Base-by-base conservation (phyloP, 2,888 invertebrate genomes). In the Ferdinandea cuprea region DNA sequence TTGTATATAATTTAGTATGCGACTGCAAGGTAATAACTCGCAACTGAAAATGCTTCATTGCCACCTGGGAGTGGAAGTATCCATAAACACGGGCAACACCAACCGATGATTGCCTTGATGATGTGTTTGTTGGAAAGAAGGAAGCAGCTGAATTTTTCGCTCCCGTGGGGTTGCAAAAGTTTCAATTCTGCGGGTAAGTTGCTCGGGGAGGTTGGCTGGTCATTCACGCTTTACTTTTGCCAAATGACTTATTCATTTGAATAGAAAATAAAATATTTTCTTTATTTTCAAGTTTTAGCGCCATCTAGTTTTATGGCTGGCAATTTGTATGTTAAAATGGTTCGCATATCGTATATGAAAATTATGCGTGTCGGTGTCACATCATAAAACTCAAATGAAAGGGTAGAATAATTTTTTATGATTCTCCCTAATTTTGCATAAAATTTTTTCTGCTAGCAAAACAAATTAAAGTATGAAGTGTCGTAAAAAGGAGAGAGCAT, bases 221-320 rank as follows among this genome's bases (percentile, higher is more conserved):
- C 17, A 44, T 19, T 17, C 19, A 44, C 48, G 42, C 58, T 81
- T 71, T 59, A 54, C 59, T 35, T 32, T 3, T 25, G 25, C 25
- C 63, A 63, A 80, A 74, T 63, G 73, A 71, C 76, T 66, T 76
- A 77, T 76, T 77, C 77, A 77, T 77, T 71, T 76, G 80, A 71
- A 63, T 63, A 42, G 48, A 32, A 30, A 3, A 25, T 25, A 5
- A 15, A 15, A 5, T 63, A 19, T 72, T 21, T 11, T 46, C 30
- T 0, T 32, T 28, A 25, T 28, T 11, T 37, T 32, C 28, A 8
- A 15, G 9, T 6, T 15, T 30, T 5, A 72, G 72, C 61, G 72
- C 77, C 77, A 77, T 83, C 81, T 83, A 66, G 76, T 71, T 77
- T 77, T 83, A 72, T 77, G 61, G 35, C n/a, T 35, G 54, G 68